Evolutionary conservation across 2,113 vertebrate genomes (phyloP).

Genomic region (Noctilio leporinus): DNA sequence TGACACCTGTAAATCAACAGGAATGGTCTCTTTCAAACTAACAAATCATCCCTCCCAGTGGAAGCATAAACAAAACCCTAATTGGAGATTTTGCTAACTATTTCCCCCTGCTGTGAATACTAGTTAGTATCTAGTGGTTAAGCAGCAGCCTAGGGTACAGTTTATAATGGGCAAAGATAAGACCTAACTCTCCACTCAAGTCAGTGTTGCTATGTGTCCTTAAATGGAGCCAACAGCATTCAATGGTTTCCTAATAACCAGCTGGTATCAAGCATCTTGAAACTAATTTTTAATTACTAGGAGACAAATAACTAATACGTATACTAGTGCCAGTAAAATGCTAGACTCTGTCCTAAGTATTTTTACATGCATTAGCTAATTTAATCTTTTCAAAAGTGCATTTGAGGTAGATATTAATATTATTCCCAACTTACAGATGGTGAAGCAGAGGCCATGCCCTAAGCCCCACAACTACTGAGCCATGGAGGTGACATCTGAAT

Average conservation of each 20-base stretch:
- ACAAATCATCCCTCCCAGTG: constrained; percentile 50
- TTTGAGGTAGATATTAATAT: not conserved
- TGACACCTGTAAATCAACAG: constrained; percentile 64
- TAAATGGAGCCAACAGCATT: not conserved
- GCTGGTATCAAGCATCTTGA: not conserved
- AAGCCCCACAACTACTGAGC: not conserved
- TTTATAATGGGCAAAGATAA: constrained; percentile 45
- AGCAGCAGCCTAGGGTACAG: constrained; percentile 12
- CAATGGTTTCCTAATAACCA: constrained; percentile 7
- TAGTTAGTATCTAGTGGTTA: constrained; percentile 1
- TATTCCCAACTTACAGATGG: not conserved
- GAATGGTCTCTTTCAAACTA: constrained; percentile 42
- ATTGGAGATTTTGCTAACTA: constrained; percentile 53
- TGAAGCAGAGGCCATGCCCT: not conserved
- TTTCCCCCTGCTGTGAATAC: constrained; percentile 53
- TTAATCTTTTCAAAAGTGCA: not conserved
- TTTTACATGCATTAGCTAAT: not conserved
- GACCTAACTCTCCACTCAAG: not conserved
- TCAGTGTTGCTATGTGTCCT: not conserved
- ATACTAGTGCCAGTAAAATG: not conserved
- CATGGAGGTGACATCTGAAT: not conserved
- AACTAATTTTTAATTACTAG: not conserved
- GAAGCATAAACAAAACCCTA: constrained; percentile 64
- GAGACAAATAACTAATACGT: not conserved
- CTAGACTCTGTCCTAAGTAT: not conserved